Base-by-base conservation (phyloP, 2,888 invertebrate genomes). In the Drosophila meridiana region DNA sequence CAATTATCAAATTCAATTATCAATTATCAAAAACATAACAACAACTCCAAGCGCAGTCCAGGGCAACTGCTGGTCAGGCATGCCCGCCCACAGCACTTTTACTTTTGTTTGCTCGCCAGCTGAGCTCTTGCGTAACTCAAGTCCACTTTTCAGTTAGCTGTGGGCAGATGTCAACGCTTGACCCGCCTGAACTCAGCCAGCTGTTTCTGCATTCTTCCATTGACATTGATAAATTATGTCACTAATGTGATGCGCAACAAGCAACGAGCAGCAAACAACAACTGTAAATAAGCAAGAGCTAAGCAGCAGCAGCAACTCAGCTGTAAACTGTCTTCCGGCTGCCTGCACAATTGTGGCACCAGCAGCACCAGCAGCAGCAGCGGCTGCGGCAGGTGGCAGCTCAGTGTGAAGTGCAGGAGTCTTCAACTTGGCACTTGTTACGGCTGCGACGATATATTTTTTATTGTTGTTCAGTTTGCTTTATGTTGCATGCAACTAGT, bases 171-270 rank as follows among this genome's bases (percentile, higher is more conserved):
- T 75, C 53, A 64, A 62, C 66, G 69, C 66, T 76, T 83, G 87
- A 83, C 83, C 86, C 58, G 80, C 65, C 26, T 36, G 53, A 59
- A 57, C 59, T 60, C 64, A 30, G 57, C 13, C 53, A 48, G 20
- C 40, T 60, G 43, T 36, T 53, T 20, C 20, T 63, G 56, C 11
- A 20, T 52, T 40, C 50, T 30, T 28, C n/a, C 66, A 66, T 77
- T 83, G 83, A 89, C 90, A 86, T 82, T 87, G 87, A 89, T 75
- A 76, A 89, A 87, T 87, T 76, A 83, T 87, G 90, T 83, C 88
- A 89, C 82, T 72, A 63, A 76, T 52, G 67, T 42, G 53, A 13
- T 8, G 34, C 47, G 26, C 45, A 55, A 57, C 40, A 62, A 14
- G 34, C 57, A 59, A 7, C 45, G 32, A 13, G 14, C 57, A 48